Percentiles rank a stretch among this genome's conserved stretches.
Conservation (phyloP, 2,113 vertebrate genomes). For the Psophia crepitans region DNA sequence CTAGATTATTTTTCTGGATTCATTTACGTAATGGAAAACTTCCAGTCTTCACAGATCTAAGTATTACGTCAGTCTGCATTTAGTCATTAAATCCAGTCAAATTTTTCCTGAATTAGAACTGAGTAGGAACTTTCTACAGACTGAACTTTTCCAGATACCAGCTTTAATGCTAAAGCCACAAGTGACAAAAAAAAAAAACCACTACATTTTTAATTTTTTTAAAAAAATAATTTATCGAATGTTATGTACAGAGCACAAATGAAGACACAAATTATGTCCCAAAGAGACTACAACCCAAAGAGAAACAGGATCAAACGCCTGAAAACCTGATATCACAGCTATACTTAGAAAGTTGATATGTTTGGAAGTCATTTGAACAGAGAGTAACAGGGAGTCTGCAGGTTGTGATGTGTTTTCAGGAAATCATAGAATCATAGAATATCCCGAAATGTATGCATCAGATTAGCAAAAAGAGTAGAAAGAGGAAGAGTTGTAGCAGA, state of each 20-base stretch:
- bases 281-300: background rate
- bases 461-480: background rate
- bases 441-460: background rate
- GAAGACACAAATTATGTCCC: background rate
- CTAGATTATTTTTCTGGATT: background rate
- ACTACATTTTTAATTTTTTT: too few relatives aligned
- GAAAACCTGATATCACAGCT: background rate
- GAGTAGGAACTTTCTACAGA: background rate
- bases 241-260: background rate
- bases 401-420: background rate
- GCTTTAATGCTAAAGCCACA: background rate
- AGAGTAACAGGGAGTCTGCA: background rate
- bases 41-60: background rate
- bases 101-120: background rate
- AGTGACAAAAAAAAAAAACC: background rate
- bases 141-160: background rate
- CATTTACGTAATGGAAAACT: background rate
- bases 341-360: background rate
- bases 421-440: too few relatives aligned
- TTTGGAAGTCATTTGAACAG: background rate
- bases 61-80: background rate
- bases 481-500: background rate
- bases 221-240: background rate
- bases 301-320: background rate
- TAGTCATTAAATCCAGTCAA: background rate